These are phyloP conservation scores for Orthonychiurus folsomi DNA, from an alignment of 2,888 invertebrate species.

Conservation along the genomic window DNA sequence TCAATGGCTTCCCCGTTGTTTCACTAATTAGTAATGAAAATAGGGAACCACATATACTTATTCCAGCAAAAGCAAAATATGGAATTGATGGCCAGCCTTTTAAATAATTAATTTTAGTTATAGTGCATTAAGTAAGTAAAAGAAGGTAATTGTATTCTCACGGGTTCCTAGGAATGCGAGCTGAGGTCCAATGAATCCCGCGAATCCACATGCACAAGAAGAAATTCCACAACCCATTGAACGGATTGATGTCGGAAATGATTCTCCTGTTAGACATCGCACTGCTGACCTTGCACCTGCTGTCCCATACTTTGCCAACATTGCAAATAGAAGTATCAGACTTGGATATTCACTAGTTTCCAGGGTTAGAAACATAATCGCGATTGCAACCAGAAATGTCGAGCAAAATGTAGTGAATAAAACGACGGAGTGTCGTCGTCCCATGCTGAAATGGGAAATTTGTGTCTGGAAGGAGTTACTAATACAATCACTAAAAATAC, in stretches of 20 bases:
- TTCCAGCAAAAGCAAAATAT: conserved; percentile 27
- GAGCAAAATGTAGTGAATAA: conserved; percentile 20
- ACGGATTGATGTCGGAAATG: conserved; percentile 17
- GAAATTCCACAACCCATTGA: conserved; percentile 21
- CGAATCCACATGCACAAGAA: conserved; percentile 16
- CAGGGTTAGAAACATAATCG: conserved; percentile 15
- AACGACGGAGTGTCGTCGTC: conserved; percentile 17
- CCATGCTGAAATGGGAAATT: conserved; percentile 13
- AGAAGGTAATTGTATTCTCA: conserved; percentile 10
- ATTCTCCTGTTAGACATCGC: conserved; percentile 22
- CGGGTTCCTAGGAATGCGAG: conserved; percentile 23
- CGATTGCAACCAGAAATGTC: conserved; percentile 19
- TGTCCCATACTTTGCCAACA: conserved; percentile 21
- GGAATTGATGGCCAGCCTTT: conserved; percentile 24
- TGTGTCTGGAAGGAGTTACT: neutral
- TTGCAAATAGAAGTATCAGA: conserved; percentile 14
- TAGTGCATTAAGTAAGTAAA: no score
- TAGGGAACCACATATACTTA: conserved; percentile 20
- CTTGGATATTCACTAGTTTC: conserved; percentile 6
- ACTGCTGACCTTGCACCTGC: conserved; percentile 17
- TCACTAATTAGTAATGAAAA: conserved; percentile 31
- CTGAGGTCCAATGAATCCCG: conserved; percentile 22
- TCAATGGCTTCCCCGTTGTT: conserved; percentile 27
- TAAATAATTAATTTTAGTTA: neutral
- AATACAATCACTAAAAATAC: neutral